Evolutionary conservation across 2,797 vertebrate genomes (phyloP).

Genomic region (Pogoniulus pusillus): DNA sequence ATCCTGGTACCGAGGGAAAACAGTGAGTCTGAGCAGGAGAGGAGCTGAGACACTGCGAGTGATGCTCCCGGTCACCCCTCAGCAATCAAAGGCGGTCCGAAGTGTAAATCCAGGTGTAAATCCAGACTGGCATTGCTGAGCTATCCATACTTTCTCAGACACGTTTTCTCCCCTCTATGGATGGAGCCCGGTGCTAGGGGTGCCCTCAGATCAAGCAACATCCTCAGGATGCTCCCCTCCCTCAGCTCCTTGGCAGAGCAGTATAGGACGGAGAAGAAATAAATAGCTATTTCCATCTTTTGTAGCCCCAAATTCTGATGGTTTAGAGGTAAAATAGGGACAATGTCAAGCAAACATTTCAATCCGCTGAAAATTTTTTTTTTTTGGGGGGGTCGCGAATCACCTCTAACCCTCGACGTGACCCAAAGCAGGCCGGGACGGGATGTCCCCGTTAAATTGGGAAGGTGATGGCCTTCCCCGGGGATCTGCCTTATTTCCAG

Average conservation of each 20-base stretch:
- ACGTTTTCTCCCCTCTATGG: background rate
- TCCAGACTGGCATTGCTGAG: background rate
- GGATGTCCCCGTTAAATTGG: rapidly evolving
- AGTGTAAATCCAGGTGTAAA: background rate
- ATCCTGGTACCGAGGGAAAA: background rate
- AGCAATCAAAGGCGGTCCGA: background rate
- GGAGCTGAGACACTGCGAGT: background rate
- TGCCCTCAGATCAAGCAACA: background rate
- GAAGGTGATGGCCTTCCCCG: background rate
- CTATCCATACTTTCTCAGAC: background rate
- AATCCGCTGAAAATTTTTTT: background rate
- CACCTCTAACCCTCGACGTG: background rate
- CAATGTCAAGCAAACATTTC: background rate
- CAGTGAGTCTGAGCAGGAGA: background rate
- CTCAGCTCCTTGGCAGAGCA: background rate
- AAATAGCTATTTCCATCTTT: background rate
- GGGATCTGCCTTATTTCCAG: background rate
- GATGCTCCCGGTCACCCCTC: background rate
- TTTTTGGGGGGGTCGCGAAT: background rate
- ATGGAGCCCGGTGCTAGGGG: rapidly evolving
- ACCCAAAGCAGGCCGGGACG: background rate
- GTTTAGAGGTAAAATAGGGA: background rate
- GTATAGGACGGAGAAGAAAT: background rate
- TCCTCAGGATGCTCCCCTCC: too few relatives aligned
- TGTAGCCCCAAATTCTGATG: background rate